Evolutionary conservation across 92 coral and sea anemone genomes (phyloP), one percentile per base, ranked within the genome.

Genomic region (Paramuricea clavata): DNA sequence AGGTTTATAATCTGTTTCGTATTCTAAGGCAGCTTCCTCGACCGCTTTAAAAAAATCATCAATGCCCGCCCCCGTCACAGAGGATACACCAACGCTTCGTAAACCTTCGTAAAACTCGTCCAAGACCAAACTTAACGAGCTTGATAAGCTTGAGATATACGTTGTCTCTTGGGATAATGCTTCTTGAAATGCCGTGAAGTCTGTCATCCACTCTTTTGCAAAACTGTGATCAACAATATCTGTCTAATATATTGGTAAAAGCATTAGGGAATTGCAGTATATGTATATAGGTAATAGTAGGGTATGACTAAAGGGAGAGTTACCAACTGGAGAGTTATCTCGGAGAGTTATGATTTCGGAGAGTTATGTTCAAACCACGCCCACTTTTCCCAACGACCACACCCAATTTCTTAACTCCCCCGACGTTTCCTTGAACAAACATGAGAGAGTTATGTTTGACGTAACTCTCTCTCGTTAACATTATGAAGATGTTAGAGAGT

Each of bases 31-130:
- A 34, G 98, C 98, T 31, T 93, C 79, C 32, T 83, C 94, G 3
- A 95, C 93, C 22, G 94, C 96, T 35, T 89, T 87, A 17, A 89
- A 67, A 64, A 95, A 94, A 56, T 95, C 98, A 2, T 92, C 96
- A 61, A 94, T 75, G 3, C 98, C 98, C 74, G 92, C 96, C 1
- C 98, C 98, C 22, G 98, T 95, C 94, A 95, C 88, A 10, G 98
- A 95, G 15, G 98, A 95, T 77, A 95, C 98, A n/a, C 98, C 98
- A 34, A 95, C 98, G 39, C 92, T 85, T 12, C 90, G 83, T 16
- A 95, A 93, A 49, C 95, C 95, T 81, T 94, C 98, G 86, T 95
- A 95, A 78, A 95, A 95, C 83, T 95, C 98, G 54, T 95, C 98
- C 36, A 95, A 82, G 12, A 95, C 98, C 64, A 95, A 85, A 74